Evolutionary conservation across 92 coral and sea anemone species (phyloP).

Genomic region (Bergia puertoricense): DNA sequence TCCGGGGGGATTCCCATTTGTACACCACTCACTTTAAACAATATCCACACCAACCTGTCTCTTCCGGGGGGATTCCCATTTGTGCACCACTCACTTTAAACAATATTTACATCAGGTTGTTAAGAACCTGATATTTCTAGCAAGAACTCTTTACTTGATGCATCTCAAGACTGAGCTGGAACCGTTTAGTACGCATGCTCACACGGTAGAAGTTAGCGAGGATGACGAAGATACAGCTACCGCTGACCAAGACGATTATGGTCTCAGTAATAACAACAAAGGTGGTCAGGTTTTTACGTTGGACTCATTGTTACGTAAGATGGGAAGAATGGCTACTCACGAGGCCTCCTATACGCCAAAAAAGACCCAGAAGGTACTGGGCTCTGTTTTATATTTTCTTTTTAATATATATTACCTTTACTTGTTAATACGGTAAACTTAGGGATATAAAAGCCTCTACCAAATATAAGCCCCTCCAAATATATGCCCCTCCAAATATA

Average conservation of each 20-base stretch:
- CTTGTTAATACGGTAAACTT: too few species aligned
- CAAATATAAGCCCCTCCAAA: too few species aligned
- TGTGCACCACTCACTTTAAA: background rate
- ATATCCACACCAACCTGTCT: slow-evolving; percentile 26
- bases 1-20: too few species aligned
- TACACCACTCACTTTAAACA: background rate
- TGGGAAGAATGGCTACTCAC: slow-evolving; percentile 78
- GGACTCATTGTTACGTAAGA: slow-evolving; percentile 50
- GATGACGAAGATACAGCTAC: background rate
- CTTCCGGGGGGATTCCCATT: too few species aligned
- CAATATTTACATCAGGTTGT: slow-evolving; percentile 64
- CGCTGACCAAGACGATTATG: slow-evolving; percentile 28
- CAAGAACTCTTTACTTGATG: slow-evolving; percentile 63
- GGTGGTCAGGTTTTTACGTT: slow-evolving; percentile 54
- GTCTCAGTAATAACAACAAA: background rate
- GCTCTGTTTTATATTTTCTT: background rate
- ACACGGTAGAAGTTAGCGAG: background rate
- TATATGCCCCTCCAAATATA: too few species aligned
- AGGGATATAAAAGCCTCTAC: too few species aligned
- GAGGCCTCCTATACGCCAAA: slow-evolving; percentile 93
- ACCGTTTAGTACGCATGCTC: background rate
- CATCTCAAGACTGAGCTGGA: background rate
- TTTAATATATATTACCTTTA: background rate
- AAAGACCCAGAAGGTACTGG: slow-evolving; percentile 78
- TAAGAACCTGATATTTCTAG: slow-evolving; percentile 85